Evolutionary conservation across 2,797 vertebrate species (phyloP).

Genomic region (Periophthalmus magnuspinnatus): DNA sequence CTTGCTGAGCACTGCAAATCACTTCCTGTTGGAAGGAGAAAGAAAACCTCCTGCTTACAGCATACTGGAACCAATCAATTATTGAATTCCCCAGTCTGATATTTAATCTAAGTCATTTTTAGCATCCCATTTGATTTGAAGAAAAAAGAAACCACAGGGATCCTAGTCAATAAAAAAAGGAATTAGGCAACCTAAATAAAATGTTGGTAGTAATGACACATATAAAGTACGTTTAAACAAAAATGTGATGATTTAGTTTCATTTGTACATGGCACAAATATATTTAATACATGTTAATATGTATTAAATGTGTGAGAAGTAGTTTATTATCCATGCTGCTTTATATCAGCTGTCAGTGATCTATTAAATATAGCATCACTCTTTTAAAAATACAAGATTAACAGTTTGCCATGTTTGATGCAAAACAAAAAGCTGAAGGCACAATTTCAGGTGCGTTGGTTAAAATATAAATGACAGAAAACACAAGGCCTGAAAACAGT

Average conservation of each 20-base stretch:
- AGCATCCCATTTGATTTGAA: constrained; percentile 42
- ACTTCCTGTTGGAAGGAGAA: constrained; percentile 93
- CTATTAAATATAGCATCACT: not conserved
- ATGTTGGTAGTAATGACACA: not conserved
- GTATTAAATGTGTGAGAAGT: constrained; percentile 32
- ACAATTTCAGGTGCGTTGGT: constrained; percentile 14
- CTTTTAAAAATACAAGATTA: not conserved
- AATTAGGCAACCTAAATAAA: not conserved
- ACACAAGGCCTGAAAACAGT: constrained; percentile 36
- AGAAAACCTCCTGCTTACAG: constrained; percentile 92
- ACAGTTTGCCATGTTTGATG: not conserved
- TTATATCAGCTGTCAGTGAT: constrained; percentile 39
- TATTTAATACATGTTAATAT: constrained; percentile 2
- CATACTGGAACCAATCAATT: constrained; percentile 93
- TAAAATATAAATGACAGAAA: constrained; percentile 44
- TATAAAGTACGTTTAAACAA: not conserved
- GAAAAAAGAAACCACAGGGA: constrained; percentile 34
- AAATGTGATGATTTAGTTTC: not conserved
- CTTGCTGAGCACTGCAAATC: constrained; percentile 98
- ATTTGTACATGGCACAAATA: constrained; percentile 20
- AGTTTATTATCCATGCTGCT: constrained; percentile 22
- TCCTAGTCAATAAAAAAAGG: not conserved
- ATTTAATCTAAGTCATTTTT: constrained; percentile 75
- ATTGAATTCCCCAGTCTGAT: constrained; percentile 86
- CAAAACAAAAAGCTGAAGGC: constrained; percentile 22